Conservation (phyloP, 2,797 vertebrate species). For the Notamacropus eugenii region DNA sequence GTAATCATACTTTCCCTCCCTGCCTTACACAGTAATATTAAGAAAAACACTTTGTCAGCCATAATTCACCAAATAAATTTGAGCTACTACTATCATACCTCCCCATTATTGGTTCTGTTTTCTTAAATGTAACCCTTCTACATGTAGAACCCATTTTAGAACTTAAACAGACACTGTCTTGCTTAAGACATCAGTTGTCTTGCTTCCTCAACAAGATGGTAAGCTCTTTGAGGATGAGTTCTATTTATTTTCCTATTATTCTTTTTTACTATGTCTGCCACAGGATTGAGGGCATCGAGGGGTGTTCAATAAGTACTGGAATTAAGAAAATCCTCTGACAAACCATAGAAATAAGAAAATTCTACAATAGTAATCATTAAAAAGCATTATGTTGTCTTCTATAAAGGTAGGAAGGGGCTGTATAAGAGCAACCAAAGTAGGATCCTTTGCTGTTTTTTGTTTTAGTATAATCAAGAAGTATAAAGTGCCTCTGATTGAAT, state of each 20-base stretch:
- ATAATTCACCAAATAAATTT: not conserved
- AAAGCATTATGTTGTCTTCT: not conserved
- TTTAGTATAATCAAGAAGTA: no score
- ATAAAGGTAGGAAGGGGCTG: not conserved
- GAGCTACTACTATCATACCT: not conserved
- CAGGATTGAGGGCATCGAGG: not conserved
- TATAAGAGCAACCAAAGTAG: no score
- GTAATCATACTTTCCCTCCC: not conserved
- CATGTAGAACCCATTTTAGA: not conserved
- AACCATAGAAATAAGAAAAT: not conserved
- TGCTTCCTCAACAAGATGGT: not conserved
- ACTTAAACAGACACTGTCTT: not conserved
- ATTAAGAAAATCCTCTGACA: slow-evolving; percentile 46
- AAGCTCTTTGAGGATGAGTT: not conserved
- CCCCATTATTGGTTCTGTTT: not conserved
- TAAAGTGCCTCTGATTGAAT: no score
- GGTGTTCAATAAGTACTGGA: slow-evolving; percentile 42
- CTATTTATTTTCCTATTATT: slow-evolving; percentile 29
- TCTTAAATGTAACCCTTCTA: not conserved
- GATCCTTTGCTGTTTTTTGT: no score
- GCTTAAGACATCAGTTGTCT: not conserved
- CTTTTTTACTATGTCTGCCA: slow-evolving; percentile 3
- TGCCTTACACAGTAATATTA: not conserved
- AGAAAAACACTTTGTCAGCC: not conserved
- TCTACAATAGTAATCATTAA: not conserved